Evolutionary conservation across 1,140 invertebrate genomes (phyloP).

Genomic region (Episyrphus balteatus): DNA sequence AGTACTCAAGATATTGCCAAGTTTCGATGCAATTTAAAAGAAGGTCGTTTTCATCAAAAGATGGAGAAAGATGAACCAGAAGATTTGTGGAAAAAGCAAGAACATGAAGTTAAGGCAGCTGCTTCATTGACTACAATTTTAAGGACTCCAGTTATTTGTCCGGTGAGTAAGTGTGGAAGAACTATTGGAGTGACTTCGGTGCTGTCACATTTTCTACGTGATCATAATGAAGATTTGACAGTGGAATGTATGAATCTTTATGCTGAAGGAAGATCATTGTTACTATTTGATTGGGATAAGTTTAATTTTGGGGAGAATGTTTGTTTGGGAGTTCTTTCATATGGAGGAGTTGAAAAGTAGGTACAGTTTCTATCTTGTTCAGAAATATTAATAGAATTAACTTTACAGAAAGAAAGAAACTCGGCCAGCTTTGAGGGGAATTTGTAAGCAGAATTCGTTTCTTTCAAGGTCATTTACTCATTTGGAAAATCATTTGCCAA

Average conservation of each 20-base stretch:
- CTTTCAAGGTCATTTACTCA: conserved; percentile 7
- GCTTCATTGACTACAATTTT: conserved; percentile 1
- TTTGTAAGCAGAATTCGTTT: conserved; percentile 9
- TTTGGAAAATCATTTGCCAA: conserved; percentile 6
- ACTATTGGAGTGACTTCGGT: conserved; percentile 8
- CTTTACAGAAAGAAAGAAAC: not conserved
- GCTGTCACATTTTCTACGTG: conserved; percentile 7
- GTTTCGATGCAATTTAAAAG: conserved; percentile 1
- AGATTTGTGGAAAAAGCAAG: not conserved
- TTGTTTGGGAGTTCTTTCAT: conserved; percentile 8
- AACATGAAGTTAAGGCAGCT: not conserved
- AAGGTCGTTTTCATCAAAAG: not conserved
- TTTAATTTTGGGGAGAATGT: conserved; percentile 8
- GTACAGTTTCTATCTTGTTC: not conserved
- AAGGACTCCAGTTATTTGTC: conserved; percentile 7
- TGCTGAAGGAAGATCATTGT: conserved; percentile 1
- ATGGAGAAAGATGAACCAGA: too few species aligned
- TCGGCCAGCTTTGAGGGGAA: conserved; percentile 3
- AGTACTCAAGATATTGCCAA: conserved; percentile 5
- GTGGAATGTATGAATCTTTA: conserved; percentile 8
- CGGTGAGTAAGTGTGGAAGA: conserved; percentile 3
- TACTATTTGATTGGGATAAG: conserved; percentile 6
- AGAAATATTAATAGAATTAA: not conserved
- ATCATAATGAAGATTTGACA: conserved; percentile 9
- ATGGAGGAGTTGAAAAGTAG: conserved; percentile 5